Evolutionary conservation across 2,113 vertebrate species (phyloP), one percentile per base, ranked within the genome.

Genomic region (Aix galericulata): DNA sequence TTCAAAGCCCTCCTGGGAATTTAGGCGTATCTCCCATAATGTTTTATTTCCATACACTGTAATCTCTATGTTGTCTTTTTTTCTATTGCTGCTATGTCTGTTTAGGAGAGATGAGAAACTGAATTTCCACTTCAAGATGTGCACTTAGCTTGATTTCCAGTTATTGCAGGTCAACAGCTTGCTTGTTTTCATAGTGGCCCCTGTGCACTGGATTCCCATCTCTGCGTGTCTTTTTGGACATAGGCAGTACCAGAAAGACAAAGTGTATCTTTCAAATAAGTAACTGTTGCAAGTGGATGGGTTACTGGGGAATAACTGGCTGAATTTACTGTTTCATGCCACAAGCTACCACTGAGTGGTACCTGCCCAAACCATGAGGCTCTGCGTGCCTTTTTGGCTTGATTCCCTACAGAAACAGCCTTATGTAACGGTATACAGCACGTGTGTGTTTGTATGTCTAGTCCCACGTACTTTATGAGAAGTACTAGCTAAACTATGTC

Each of bases 1-100:
- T 88, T 79, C 82, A 92, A 48, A 86, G 46, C 34, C 26, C 76
- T 88, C 52, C 26, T 86, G 72, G n/a, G 79, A 74, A 5, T 77
- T 77, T 11, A 74, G 48, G 17, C 3, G 1, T 66, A 80, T 77
- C 75, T 82, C 46, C 72, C 72, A 88, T 74, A 91, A 93, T 87
- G 52, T 85, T 91, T 91, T 96, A 78, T 80, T 82, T 89, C 67
- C 29, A n/a, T 58, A 36, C 40, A n/a, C n/a, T 48, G 46, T 52
- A 89, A 76, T 76, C 13, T 88, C 66, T 89, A 27, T 64, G 36
- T 80, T 85, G 52, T 76, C 29, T 87, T 71, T 64, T 64, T 40
- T 93, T 77, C 85, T 93, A 42, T 76, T 82, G 58, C 78, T 94
- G 34, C 26, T 58, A 11, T 15, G 9, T 26, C 38, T 67, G 69